Base-by-base conservation (phyloP, 2,888 invertebrate species). In the Norana najaformis region DNA sequence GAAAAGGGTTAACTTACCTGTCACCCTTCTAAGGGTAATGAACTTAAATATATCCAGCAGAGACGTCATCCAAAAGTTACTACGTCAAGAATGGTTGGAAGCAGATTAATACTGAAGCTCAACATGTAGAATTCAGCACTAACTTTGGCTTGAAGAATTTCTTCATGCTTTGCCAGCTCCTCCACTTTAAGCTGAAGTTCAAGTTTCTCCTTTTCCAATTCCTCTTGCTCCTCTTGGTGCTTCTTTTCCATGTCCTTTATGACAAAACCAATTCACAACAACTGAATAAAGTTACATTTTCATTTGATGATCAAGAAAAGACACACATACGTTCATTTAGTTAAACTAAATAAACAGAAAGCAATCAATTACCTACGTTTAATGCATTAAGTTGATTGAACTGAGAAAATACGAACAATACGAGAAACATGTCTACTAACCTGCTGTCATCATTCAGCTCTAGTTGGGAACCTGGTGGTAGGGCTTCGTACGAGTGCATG, bases 121-220 rank as follows among this genome's bases (percentile, higher is more conserved):
- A 88, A 94, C 95, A 92, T 95, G 95, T 88, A 95, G 92, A 94
- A 93, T 92, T 95, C 95, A 89, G 95, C 93, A 94, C 95, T 93
- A 8, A 95, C 94, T 93, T 95, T 94, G 35, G 95, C 94, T 37
- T 93, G 94, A 88, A 96, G 95, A 37, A 95, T 94, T 90, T 95
- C 95, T 85, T 95, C 95, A 92, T 95, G 95, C 91, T 95, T 95
- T 91, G 96, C 95, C 94, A 96, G 96, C 90, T 96, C 95, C 91
- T 96, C 95, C 91, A 96, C 94, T 92, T 95, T 95, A 91, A 95
- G 95, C 90, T 93, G 93, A 41, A 94, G 92, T 53, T 94, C 94
- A 41, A 93, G 90, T 91, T 94, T 94, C 89, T 95, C 95, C 92
- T 94, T 93, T 82, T 93, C 93, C 88, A 92, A 91, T 89, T 93